Base-by-base conservation (phyloP, 1,140 invertebrate genomes). In the Drosophila dunni region DNA sequence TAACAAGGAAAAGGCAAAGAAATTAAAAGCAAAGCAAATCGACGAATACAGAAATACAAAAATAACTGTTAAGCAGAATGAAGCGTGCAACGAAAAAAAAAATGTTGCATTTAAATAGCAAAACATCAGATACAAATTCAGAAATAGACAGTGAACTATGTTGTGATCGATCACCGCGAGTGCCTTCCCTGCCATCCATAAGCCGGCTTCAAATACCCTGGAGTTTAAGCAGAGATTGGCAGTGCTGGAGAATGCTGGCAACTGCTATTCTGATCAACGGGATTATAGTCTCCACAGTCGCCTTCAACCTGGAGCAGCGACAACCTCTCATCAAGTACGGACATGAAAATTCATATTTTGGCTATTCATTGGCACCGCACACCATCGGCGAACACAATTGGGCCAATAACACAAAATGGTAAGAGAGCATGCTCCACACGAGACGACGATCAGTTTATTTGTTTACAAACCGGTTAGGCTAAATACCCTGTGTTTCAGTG, bases 371-470 rank as follows among this genome's bases (percentile, higher is more conserved):
- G 54, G 91, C 91, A 57, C 90, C 84, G 33, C 91, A 92, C 72
- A 84, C 80, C 2, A 81, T 91, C 45, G 91, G 90, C 33, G 88
- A 91, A 75, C 73, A 60, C 46, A 85, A 89, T 70, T 76, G 62
- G 78, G 63, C 82, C 53, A 81, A 91, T 72, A 91, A 90, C 44
- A 88, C 88, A 20, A 91, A 91, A 78, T 92, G 91, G 91, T 92
- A 81, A 92, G 74, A 17, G 45, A 17, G 7, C 15, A 29, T 29
- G 24, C 24, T 29, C 6, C 24, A 29, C 24, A 10, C 13, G 9
- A 46, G 17, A 46, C 33, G 17, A 20, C 33, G 24, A 29, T 40
- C 33, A 17, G 63, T n/a, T 38, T n/a, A 36, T 61, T 45, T 4
- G 33, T 60, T 74, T 56, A 4, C 24, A 51, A 57, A 57, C 54